Evolutionary conservation across 2,113 vertebrate genomes (phyloP).

Genomic region (Anthoscopus minutus): DNA sequence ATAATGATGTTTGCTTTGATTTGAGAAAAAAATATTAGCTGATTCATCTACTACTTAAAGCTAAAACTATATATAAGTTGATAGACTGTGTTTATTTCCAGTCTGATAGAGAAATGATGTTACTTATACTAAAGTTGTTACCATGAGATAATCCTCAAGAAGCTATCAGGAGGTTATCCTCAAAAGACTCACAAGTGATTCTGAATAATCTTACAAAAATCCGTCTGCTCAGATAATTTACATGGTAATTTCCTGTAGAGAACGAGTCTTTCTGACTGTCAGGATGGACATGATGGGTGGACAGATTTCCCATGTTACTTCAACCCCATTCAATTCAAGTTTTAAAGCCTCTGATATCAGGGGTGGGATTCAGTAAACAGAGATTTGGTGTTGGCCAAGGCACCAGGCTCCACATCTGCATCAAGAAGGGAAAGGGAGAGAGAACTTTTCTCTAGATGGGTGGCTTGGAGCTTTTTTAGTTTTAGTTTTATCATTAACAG

Average conservation of each 20-base stretch:
- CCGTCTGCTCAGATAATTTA: background rate
- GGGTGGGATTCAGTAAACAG: fast-evolving
- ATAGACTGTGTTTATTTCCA: background rate
- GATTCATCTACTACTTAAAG: background rate
- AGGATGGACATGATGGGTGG: background rate
- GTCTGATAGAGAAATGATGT: background rate
- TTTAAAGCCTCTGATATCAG: background rate
- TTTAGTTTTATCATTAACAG: background rate
- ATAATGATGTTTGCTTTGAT: background rate
- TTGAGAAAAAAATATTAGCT: background rate
- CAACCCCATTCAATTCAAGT: background rate
- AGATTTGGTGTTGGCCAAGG: background rate
- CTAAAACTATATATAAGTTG: background rate
- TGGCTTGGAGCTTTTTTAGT: background rate
- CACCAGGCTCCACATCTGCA: background rate
- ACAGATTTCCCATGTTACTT: background rate
- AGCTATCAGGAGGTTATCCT: background rate
- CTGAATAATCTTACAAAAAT: background rate
- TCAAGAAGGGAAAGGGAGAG: background rate
- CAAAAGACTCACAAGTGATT: background rate
- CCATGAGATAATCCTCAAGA: background rate
- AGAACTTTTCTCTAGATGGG: background rate
- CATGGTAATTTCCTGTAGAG: background rate
- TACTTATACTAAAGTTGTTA: background rate
- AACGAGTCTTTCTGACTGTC: background rate